Evolutionary conservation across 1,140 invertebrate genomes (phyloP), one percentile per base, ranked within the genome.

Genomic region (Samia ricini): DNA sequence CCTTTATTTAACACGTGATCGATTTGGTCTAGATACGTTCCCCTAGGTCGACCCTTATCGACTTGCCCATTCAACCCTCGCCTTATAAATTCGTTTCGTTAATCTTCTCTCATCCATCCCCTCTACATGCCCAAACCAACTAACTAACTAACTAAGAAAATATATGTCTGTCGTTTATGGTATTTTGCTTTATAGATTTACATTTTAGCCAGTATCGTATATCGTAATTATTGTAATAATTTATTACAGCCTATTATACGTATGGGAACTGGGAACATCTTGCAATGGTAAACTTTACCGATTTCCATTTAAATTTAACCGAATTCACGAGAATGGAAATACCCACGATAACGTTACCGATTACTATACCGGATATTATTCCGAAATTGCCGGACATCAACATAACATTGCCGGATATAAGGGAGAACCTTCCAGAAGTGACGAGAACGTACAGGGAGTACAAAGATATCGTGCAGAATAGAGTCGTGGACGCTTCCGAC

Each of bases 201-300:
- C n/a, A n/a, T n/a, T n/a, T n/a, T n/a, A n/a, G n/a, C n/a, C n/a
- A n/a, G n/a, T n/a, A n/a, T n/a, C n/a, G n/a, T 42, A 42, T 10
- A 42, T 42, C 12, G 33, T 42, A 42, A 42, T 42, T 42, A 42
- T 42, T 12, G n/a, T 56, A 22, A 26, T 66, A 50, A 77, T 86
- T 83, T 56, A 64, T 89, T 89, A 77, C 87, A 89, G 88, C 84
- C 56, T 78, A 88, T 81, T 90, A 90, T 85, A 84, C 84, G 18
- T 88, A 90, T 63, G 88, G 90, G 63, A 90, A 90, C 74, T 84
- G 74, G 74, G 85, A 91, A n/a, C 79, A 72, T 49, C 50, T 90
- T 51, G 79, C 81, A 49, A 65, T 89, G 65, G 82, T 84, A 66
- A 83, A 87, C 71, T 84, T 90, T 77, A 84, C 83, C 59, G 76